These are phyloP conservation scores for Mythimna albipuncta DNA, from an alignment of 2,888 invertebrate species.

Conservation along the genomic window DNA sequence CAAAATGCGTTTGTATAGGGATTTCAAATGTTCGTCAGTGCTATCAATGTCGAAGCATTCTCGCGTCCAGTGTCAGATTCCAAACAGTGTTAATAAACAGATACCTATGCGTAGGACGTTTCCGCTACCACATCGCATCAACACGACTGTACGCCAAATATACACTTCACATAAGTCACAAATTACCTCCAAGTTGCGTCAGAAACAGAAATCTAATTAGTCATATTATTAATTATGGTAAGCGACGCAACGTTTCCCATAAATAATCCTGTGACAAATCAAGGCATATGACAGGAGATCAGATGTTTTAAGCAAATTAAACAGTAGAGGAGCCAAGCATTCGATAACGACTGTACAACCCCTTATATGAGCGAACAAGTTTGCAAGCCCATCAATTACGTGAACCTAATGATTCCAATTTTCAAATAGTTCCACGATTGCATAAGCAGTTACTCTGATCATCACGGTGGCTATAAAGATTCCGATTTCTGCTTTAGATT, in stretches of 20 bases:
- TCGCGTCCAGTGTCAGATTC: constrained; percentile 71
- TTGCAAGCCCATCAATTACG: constrained; percentile 25
- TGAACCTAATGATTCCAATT: constrained; percentile 46
- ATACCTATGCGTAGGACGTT: constrained; percentile 76
- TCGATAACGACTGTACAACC: constrained; percentile 26
- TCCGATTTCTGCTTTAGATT: constrained; percentile 56
- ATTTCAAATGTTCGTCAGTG: constrained; percentile 60
- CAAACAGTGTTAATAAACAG: constrained; percentile 70
- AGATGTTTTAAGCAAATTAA: constrained; percentile 3
- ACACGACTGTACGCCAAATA: constrained; percentile 69
- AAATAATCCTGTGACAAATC: constrained; percentile 43
- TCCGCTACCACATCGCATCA: constrained; percentile 71
- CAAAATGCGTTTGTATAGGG: constrained; percentile 52
- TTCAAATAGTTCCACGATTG: constrained; percentile 44
- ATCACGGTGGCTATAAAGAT: constrained; percentile 54
- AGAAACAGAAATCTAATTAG: constrained; percentile 56
- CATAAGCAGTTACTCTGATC: constrained; percentile 47
- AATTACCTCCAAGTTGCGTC: constrained; percentile 48
- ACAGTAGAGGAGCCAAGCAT: constrained; percentile 28
- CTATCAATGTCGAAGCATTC: constrained; percentile 65
- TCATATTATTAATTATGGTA: constrained; percentile 56
- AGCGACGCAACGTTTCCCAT: constrained; percentile 32
- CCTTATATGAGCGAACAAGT: constrained; percentile 30
- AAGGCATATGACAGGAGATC: constrained; percentile 20
- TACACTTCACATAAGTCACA: constrained; percentile 64